Conservation (phyloP, 2,888 invertebrate species). For the Gari tellinella region DNA sequence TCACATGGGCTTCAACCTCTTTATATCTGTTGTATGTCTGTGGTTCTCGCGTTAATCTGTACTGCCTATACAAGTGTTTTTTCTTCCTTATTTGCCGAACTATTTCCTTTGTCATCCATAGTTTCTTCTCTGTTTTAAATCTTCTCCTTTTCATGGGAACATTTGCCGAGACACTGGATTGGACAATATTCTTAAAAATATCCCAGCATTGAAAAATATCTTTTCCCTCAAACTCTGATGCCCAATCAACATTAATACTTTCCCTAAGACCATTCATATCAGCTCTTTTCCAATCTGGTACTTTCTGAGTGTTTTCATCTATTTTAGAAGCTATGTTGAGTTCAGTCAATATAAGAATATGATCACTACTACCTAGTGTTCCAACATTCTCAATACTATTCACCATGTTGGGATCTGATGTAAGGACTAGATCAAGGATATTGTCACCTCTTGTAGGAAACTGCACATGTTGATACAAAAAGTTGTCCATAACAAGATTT, state of each 20-base stretch:
- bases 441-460: not conserved
- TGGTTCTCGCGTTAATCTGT: conserved; percentile 16
- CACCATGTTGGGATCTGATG: conserved; percentile 12
- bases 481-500: too few species aligned
- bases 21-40: conserved; percentile 15
- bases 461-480: too few species aligned
- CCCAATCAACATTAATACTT: too few species aligned
- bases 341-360: conserved; percentile 3
- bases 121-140: not conserved
- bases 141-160: not conserved
- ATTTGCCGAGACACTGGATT: not conserved
- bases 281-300: conserved; percentile 22
- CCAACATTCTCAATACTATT: conserved; percentile 2
- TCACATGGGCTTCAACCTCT: conserved; percentile 13
- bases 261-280: not conserved
- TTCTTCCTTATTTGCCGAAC: not conserved
- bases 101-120: conserved; percentile 7
- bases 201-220: too few species aligned
- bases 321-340: not conserved
- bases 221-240: too few species aligned
- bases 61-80: conserved; percentile 11
- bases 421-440: conserved; percentile 7
- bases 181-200: too few species aligned
- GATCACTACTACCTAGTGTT: conserved; percentile 21
- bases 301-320: conserved; percentile 1